Evolutionary conservation across 2,113 vertebrate species (phyloP), one percentile per base, ranked within the genome.

Genomic region (Onychorhynchus coronatus): DNA sequence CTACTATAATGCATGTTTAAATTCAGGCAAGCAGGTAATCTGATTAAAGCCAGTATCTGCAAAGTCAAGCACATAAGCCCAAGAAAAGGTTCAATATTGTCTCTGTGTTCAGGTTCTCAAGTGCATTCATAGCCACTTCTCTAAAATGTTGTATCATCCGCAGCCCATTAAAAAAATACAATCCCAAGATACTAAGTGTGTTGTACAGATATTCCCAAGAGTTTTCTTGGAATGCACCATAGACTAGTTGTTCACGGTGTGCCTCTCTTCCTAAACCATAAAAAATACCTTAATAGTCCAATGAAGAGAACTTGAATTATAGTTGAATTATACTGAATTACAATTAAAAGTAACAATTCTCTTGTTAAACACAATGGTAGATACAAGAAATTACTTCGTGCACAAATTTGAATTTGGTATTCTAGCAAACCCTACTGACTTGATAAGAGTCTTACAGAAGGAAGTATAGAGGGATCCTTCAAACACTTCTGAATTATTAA

Each of bases 1-100:
- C 77, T 65, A 31, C 85, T 44, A 41, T 13, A 50, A 58, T 24
- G 31, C n/a, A 8, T 23, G 41, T 66, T 83, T 75, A 93, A 95
- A 85, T 96, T 84, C 59, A 91, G 52, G 76, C 85, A 89, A 13
- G 16, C 66, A 82, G 50, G 66, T 88, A 85, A 96, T 50, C 62
- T 0, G 1, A 87, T 76, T 79, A 79, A 93, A 95, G 71, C 41
- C 63, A 56, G 58, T 23, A 78, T 53, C 62, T 91, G n/a, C 11
- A 1, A 87, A 95, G 80, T 33, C 71, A 85, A 89, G 66, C 59
- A 50, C 35, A 25, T 27, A 70, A 87, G 25, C 44, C 53, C 75
- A 62, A 89, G 23, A 85, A 92, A 91, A 50, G 59, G 28, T 73
- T 89, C 79, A 76, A 78, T 66, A 66, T 18, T 41, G 37, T 73